Evolutionary conservation across 64 coral and sea anemone genomes (phyloP).

Genomic region (Porites lutea): DNA sequence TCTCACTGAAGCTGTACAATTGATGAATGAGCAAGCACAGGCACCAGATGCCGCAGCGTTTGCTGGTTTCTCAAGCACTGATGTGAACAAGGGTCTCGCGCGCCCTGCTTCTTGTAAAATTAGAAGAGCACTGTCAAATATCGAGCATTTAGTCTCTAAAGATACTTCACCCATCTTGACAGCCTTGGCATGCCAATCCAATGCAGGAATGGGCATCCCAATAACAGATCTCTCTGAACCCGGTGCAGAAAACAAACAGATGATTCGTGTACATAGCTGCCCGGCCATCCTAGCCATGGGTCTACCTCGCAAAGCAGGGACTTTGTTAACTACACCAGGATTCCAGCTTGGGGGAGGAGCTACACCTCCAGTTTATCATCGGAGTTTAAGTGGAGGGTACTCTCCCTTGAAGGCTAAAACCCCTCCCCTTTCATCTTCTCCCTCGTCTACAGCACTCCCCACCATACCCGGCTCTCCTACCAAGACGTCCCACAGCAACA

Average conservation of each 20-base stretch:
- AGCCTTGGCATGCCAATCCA: constrained; percentile 71
- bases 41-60: neutral
- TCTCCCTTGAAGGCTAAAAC: constrained; percentile 34
- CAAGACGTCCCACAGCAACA: constrained; percentile 62
- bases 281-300: constrained; percentile 92
- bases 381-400: constrained; percentile 16
- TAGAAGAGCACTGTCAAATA: constrained; percentile 75
- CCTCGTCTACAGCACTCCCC: constrained; percentile 53
- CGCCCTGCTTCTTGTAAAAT: constrained; percentile 54
- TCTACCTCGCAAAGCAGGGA: constrained; percentile 65
- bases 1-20: constrained; percentile 29
- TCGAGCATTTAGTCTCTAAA: constrained; percentile 43
- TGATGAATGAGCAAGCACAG: neutral
- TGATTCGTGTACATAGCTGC: constrained; percentile 86
- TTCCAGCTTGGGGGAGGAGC: constrained; percentile 56
- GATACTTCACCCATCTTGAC: constrained; percentile 75
- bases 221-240: constrained; percentile 54
- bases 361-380: constrained; percentile 38
- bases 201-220: constrained; percentile 45
- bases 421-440: constrained; percentile 50
- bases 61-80: constrained; percentile 2
- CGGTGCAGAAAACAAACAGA: constrained; percentile 64
- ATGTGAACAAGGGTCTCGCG: constrained; percentile 2
- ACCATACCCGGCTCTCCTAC: constrained; percentile 92
- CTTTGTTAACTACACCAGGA: constrained; percentile 47